phyloP scores from a whole-genome alignment of 2,797 vertebrate species.

The Hyperoplus lanceolatus region DNA sequence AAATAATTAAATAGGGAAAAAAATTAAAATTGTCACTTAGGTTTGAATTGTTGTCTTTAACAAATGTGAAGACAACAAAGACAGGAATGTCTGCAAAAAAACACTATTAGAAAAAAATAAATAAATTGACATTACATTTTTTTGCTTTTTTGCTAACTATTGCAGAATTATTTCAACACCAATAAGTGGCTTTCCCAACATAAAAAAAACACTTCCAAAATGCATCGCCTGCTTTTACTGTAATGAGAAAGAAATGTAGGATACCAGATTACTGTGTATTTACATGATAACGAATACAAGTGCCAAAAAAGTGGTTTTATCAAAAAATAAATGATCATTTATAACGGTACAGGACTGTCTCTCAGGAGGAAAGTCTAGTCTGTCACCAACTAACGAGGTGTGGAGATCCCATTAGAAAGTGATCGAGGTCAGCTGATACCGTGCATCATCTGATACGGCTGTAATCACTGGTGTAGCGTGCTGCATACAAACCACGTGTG shows the following conservation, averaged over 20 bases:
- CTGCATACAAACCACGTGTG: not conserved
- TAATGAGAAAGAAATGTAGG: not conserved
- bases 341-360: not conserved
- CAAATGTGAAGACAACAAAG: not conserved
- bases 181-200: not conserved
- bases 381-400: constrained; percentile 58
- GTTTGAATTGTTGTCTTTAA: not conserved
- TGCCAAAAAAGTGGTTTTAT: not conserved
- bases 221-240: not conserved
- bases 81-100: not conserved
- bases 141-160: not conserved
- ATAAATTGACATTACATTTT: not conserved
- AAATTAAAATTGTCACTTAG: not conserved
- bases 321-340: constrained; percentile 25
- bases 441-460: constrained; percentile 39
- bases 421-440: constrained; percentile 46
- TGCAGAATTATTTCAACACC: not conserved
- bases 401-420: constrained; percentile 30
- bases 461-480: constrained; percentile 1
- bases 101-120: not conserved
- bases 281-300: not conserved
- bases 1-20: not conserved
- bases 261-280: not conserved
- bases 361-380: not conserved
- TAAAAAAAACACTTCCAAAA: not conserved